phyloP scores from a whole-genome alignment of 2,797 vertebrate genomes.

The Onychomys torridus region DNA sequence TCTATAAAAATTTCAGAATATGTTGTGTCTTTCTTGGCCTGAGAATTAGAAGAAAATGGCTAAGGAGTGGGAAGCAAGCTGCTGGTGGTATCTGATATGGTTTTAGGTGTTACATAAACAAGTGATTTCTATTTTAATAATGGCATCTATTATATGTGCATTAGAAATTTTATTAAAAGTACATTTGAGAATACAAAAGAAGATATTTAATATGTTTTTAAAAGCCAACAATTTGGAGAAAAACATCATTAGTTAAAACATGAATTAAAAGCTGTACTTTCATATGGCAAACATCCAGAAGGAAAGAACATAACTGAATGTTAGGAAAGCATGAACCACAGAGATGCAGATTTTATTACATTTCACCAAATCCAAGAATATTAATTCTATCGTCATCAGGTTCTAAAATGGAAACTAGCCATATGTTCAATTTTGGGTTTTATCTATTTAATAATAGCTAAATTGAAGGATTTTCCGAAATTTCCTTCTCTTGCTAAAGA shows the following conservation, averaged over 20 bases:
- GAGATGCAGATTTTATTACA: not conserved
- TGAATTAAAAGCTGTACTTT: not conserved
- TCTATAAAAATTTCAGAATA: not conserved
- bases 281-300: not conserved
- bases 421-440: not conserved
- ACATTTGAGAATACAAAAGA: not conserved
- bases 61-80: not conserved
- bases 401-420: conserved; percentile 24
- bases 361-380: not conserved
- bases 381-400: not conserved
- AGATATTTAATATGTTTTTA: not conserved
- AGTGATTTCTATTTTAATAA: conserved; percentile 1
- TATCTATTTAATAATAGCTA: conserved; percentile 30
- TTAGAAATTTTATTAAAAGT: not conserved
- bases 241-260: conserved; percentile 20
- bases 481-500: not conserved
- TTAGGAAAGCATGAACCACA: not conserved
- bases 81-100: not conserved
- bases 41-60: not conserved
- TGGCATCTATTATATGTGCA: not conserved
- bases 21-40: not conserved
- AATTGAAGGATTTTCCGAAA: not conserved
- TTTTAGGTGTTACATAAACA: not conserved
- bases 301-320: not conserved
- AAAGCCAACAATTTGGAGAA: not conserved